Conservation (phyloP, 1,140 invertebrate species). For the Leguminivora glycinivorella region DNA sequence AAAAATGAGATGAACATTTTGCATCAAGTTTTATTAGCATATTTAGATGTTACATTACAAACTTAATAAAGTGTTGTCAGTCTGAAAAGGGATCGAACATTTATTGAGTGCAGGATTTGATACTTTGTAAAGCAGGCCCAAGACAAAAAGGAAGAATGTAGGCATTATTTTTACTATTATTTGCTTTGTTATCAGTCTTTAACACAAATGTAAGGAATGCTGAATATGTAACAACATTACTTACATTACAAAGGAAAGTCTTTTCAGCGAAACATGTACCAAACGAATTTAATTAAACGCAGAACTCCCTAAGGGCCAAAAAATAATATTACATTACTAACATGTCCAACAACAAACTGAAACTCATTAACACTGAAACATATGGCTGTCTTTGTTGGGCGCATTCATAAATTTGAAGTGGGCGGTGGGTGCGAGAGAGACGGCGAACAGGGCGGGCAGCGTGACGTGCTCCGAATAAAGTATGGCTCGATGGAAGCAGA, state of each 20-base stretch:
- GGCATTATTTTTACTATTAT: no score
- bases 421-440: conserved; percentile 35
- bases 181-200: no score
- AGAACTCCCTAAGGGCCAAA: conserved; percentile 6
- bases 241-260: neutral
- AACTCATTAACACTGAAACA: conserved; percentile 32
- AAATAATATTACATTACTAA: conserved; percentile 25
- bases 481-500: conserved; percentile 33
- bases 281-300: conserved; percentile 26
- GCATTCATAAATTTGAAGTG: conserved; percentile 32
- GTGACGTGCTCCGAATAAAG: conserved; percentile 47
- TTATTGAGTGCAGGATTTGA: no score
- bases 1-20: no score
- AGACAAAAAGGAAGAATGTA: no score
- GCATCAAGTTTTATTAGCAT: no score
- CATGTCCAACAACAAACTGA: conserved; percentile 28
- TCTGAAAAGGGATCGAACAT: no score
- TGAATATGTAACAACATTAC: neutral
- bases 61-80: no score
- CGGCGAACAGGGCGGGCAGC: conserved; percentile 38
- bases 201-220: neutral
- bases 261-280: neutral
- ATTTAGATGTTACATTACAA: no score
- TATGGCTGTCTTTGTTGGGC: conserved; percentile 38
- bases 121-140: no score